phyloP scores from a whole-genome alignment of 2,797 vertebrate species.

The Poecilia picta region DNA sequence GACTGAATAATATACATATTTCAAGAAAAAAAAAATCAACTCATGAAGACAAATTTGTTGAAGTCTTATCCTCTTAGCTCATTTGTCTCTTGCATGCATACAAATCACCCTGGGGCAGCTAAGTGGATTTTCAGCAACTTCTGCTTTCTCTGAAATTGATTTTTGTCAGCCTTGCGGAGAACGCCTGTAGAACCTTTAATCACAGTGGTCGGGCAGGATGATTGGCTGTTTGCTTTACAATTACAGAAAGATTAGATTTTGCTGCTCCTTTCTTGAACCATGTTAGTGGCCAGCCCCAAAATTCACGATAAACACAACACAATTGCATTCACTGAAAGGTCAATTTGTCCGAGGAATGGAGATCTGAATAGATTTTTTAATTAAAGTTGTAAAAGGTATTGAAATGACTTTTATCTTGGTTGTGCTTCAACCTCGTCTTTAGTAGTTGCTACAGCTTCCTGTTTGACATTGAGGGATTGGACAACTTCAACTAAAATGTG shows the following conservation, averaged over 20 bases:
- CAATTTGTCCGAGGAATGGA: not conserved
- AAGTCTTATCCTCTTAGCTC: not conserved
- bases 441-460: not conserved
- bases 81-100: not conserved
- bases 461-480: not conserved
- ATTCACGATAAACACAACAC: not conserved
- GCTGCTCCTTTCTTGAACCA: not conserved
- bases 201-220: not conserved
- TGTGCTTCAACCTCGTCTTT: not conserved
- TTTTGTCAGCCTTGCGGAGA: slow-evolving; percentile 20
- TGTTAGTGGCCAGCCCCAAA: not conserved
- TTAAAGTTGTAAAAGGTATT: not conserved
- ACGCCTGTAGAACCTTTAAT: not conserved
- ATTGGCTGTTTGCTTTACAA: not conserved
- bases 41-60: not conserved
- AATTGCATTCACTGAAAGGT: not conserved
- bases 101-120: not conserved
- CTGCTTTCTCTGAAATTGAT: slow-evolving; percentile 35
- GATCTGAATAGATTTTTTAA: not conserved
- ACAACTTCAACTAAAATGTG: not conserved
- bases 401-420: not conserved
- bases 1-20: not conserved
- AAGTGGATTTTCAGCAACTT: slow-evolving; percentile 15
- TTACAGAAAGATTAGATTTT: not conserved
- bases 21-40: not conserved